Evolutionary conservation across 2,888 invertebrate genomes (phyloP).

Genomic region (Asteroscopus sphinx): DNA sequence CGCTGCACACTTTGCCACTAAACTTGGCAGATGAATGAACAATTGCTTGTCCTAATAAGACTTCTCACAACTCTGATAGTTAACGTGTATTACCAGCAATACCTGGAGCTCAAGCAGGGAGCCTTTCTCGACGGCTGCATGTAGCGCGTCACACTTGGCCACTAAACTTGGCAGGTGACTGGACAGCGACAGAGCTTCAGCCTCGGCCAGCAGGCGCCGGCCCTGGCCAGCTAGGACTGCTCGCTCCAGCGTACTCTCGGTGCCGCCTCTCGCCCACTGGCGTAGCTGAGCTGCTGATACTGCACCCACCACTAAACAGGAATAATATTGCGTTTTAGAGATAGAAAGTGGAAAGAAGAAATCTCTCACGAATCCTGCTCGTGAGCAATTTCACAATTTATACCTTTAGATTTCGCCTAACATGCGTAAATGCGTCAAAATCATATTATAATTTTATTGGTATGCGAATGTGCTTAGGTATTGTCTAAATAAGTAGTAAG

Average conservation of each 20-base stretch:
- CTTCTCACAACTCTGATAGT: too few relatives aligned
- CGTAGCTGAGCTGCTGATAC: constrained; percentile 79
- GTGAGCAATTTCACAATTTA: too few relatives aligned
- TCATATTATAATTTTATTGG: too few relatives aligned
- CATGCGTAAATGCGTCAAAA: too few relatives aligned
- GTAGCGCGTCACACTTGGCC: constrained; percentile 94
- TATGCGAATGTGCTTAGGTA: too few relatives aligned
- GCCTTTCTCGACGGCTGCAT: constrained; percentile 93
- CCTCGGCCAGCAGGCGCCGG: constrained; percentile 76
- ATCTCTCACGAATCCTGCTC: too few relatives aligned
- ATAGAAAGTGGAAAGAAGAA: not conserved
- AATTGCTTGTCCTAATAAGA: too few relatives aligned
- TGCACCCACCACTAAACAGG: constrained; percentile 72
- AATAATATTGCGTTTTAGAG: not conserved
- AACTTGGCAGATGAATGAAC: too few relatives aligned
- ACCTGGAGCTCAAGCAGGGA: constrained; percentile 92
- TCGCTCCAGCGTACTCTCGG: constrained; percentile 81
- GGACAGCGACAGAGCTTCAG: constrained; percentile 73
- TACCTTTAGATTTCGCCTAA: too few relatives aligned
- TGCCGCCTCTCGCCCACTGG: constrained; percentile 79
- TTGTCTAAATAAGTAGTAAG: too few relatives aligned
- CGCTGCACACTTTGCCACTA: constrained; percentile 94
- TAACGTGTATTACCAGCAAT: constrained; percentile 68
- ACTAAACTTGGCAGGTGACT: constrained; percentile 90
- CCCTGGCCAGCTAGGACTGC: constrained; percentile 84